These are phyloP conservation scores for Pollimyrus isidori DNA, from an alignment of 2,113 vertebrate genomes.

Conservation along the genomic window DNA sequence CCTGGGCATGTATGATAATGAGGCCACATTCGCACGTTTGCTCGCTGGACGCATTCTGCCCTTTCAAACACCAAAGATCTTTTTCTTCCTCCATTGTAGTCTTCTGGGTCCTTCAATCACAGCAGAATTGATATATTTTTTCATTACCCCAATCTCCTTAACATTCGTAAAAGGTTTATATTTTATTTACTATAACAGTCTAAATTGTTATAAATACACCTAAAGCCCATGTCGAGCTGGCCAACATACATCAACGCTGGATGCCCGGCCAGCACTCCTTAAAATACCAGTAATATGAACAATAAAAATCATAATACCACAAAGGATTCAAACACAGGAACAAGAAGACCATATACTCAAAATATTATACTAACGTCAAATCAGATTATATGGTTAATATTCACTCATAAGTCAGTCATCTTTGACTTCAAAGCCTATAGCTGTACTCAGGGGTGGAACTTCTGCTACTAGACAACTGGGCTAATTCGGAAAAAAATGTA, in stretches of 20 bases:
- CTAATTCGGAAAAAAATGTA: neutral
- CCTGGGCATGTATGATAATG: constrained; percentile 76
- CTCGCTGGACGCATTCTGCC: constrained; percentile 75
- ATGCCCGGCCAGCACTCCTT: neutral
- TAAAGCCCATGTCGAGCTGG: neutral
- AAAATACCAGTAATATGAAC: neutral
- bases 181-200: constrained; percentile 1
- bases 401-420: neutral
- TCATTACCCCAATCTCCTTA: neutral
- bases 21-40: constrained; percentile 58
- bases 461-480: neutral
- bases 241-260: neutral
- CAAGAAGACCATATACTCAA: neutral
- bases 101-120: constrained; percentile 68
- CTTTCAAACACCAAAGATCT: constrained; percentile 54
- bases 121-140: constrained; percentile 65
- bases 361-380: neutral
- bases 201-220: neutral
- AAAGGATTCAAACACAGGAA: neutral
- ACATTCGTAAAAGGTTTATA: constrained; percentile 22
- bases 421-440: neutral
- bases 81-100: constrained; percentile 29
- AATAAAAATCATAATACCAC: neutral
- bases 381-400: neutral
- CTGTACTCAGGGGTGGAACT: neutral